Percentiles rank a stretch among this genome's conserved stretches.
phyloP scores from a whole-genome alignment of 1,140 invertebrate species.

The Contarinia nasturtii region DNA sequence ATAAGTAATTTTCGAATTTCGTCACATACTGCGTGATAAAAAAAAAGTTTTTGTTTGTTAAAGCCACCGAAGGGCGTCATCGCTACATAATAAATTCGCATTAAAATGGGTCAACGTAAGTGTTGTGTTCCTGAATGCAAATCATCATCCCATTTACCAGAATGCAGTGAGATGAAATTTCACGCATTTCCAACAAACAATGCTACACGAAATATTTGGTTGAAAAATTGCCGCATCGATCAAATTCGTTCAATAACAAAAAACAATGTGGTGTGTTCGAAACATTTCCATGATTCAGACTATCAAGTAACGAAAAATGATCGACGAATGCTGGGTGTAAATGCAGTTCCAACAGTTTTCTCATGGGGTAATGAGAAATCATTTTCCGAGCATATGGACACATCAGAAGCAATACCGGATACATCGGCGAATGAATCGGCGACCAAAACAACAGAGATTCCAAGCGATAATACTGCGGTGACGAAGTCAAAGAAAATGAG shows the following conservation, averaged over 20 bases:
- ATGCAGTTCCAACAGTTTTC: conserved; percentile 25
- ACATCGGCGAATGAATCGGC: conserved; percentile 14
- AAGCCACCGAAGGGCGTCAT: too few species aligned
- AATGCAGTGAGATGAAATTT: conserved; percentile 29
- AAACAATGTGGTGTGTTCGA: conserved; percentile 36
- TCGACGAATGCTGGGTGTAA: conserved; percentile 31
- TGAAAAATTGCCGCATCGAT: conserved; percentile 27
- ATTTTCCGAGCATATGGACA: conserved; percentile 5
- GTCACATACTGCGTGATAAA: too few species aligned
- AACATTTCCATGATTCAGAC: conserved; percentile 38
- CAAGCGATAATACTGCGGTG: conserved; percentile 1
- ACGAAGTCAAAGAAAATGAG: conserved; percentile 13
- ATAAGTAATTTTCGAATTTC: too few species aligned
- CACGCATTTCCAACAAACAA: conserved; percentile 32
- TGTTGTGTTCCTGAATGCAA: conserved; percentile 22
- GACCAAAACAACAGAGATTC: conserved; percentile 6
- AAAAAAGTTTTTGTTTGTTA: too few species aligned
- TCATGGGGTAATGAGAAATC: conserved; percentile 16
- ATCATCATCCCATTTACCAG: conserved; percentile 19
- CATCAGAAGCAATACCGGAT: background rate
- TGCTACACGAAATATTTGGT: conserved; percentile 25
- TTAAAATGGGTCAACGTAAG: conserved; percentile 15
- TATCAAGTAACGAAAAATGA: conserved; percentile 36
- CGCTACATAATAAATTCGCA: too few species aligned
- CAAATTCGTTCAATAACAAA: conserved; percentile 28